Percentiles rank a stretch among this genome's conserved stretches.
phyloP scores from a whole-genome alignment of 2,888 invertebrate species.

The Eupithecia inturbata region DNA sequence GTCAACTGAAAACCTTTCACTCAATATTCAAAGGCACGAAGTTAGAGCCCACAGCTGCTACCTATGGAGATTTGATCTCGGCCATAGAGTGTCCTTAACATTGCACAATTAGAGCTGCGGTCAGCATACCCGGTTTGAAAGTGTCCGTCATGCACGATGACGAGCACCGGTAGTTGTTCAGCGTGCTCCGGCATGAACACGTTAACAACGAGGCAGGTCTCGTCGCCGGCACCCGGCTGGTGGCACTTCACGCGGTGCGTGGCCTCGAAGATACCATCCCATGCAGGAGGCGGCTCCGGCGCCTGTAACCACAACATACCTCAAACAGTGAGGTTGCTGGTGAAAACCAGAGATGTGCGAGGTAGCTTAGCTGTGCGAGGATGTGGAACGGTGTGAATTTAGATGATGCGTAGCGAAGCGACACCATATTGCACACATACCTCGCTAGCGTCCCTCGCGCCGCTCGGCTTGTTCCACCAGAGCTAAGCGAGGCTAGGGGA shows the following conservation, averaged over 20 bases:
- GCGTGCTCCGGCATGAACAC: conserved; percentile 67
- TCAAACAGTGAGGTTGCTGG: background rate
- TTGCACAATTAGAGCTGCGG: background rate
- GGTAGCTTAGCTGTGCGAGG: background rate
- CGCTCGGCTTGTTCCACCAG: background rate
- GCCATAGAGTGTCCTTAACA: background rate
- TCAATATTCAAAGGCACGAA: background rate
- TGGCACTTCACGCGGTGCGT: conserved; percentile 69
- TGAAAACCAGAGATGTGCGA: background rate
- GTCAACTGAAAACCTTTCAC: background rate
- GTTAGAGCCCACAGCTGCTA: background rate
- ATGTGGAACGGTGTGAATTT: background rate
- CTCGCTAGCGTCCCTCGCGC: background rate
- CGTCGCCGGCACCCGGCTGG: conserved; percentile 64
- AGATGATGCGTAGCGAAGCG: background rate
- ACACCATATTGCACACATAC: background rate
- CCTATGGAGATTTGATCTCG: background rate
- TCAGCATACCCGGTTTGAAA: conserved; percentile 67
- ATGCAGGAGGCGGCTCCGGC: conserved; percentile 61
- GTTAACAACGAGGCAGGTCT: conserved; percentile 76
- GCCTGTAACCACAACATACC: conserved; percentile 50
- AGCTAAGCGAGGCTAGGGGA: background rate
- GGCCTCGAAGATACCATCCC: conserved; percentile 78
- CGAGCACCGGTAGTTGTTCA: conserved; percentile 59
- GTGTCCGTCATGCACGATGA: conserved; percentile 77